A percentile compares a stretch with the other conserved stretches of the same genome.
phyloP scores from a whole-genome alignment of 2,888 invertebrate species.

The Cacoxenus indagator region DNA sequence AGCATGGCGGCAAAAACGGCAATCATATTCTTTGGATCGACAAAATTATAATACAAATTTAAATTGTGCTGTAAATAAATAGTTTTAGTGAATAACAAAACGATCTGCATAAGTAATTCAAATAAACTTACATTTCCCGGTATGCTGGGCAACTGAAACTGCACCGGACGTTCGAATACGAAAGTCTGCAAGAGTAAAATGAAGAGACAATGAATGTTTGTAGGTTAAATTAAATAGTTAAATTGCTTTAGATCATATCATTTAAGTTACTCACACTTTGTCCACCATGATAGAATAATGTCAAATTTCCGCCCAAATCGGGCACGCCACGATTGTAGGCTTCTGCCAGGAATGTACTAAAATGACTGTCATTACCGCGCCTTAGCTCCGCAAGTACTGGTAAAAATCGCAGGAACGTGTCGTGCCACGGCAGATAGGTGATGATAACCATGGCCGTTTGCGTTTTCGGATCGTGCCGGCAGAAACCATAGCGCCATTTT shows the following conservation, averaged over 20 bases:
- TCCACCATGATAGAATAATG: constrained; percentile 75
- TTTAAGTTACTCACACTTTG: constrained; percentile 73
- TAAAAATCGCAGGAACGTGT: constrained; percentile 80
- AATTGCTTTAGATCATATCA: neutral
- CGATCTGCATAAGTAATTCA: neutral
- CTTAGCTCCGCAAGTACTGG: constrained; percentile 66
- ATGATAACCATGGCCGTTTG: constrained; percentile 87
- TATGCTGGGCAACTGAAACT: constrained; percentile 90
- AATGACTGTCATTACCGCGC: constrained; percentile 59
- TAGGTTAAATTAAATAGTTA: neutral
- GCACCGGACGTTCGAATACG: constrained; percentile 82
- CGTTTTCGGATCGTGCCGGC: constrained; percentile 92
- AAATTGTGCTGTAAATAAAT: constrained; percentile 86
- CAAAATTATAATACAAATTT: constrained; percentile 98
- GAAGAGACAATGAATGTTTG: no score
- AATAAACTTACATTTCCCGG: constrained; percentile 88
- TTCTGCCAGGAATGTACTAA: constrained; percentile 75
- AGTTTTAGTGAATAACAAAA: neutral
- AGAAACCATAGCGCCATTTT: constrained; percentile 97
- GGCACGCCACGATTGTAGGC: constrained; percentile 80
- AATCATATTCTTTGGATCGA: constrained; percentile 95
- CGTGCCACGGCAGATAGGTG: constrained; percentile 96
- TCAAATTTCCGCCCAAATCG: constrained; percentile 77
- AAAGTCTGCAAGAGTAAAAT: constrained; percentile 78
- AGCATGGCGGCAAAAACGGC: constrained; percentile 95